Percentiles rank a stretch among this genome's conserved stretches.
Conservation (phyloP, 2,113 vertebrate species). For the Propithecus coquereli region DNA sequence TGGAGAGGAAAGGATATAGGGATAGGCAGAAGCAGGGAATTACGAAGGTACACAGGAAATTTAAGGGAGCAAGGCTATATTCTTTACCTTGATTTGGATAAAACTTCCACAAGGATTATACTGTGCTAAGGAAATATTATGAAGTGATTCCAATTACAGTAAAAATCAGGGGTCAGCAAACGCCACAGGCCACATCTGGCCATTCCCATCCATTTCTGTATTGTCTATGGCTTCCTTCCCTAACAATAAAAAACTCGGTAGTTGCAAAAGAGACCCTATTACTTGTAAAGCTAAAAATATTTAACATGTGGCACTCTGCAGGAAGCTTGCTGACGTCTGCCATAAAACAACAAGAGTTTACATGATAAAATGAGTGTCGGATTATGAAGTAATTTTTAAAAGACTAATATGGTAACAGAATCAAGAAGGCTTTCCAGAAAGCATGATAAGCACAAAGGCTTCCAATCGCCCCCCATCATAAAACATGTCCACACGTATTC, state of each 20-base stretch:
- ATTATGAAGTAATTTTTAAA: background rate
- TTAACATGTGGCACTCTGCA: background rate
- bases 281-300: slow-evolving; percentile 1
- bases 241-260: background rate
- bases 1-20: background rate
- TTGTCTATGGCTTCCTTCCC: background rate
- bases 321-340: background rate
- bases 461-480: background rate
- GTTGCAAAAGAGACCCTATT: background rate
- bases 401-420: background rate
- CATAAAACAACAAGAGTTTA: background rate
- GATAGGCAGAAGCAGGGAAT: background rate
- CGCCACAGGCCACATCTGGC: background rate
- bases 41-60: background rate
- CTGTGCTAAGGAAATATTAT: background rate
- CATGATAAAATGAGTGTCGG: background rate
- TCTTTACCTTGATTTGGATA: background rate
- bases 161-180: background rate
- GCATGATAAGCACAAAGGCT: background rate
- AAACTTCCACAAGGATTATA: background rate
- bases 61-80: background rate
- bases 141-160: background rate
- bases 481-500: background rate
- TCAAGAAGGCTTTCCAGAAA: background rate
- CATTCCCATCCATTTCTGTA: background rate